Percentiles rank a stretch among this genome's conserved stretches.
These are phyloP conservation scores for Andrena flavipes DNA, from an alignment of 2,888 invertebrate genomes.

Conservation along the genomic window DNA sequence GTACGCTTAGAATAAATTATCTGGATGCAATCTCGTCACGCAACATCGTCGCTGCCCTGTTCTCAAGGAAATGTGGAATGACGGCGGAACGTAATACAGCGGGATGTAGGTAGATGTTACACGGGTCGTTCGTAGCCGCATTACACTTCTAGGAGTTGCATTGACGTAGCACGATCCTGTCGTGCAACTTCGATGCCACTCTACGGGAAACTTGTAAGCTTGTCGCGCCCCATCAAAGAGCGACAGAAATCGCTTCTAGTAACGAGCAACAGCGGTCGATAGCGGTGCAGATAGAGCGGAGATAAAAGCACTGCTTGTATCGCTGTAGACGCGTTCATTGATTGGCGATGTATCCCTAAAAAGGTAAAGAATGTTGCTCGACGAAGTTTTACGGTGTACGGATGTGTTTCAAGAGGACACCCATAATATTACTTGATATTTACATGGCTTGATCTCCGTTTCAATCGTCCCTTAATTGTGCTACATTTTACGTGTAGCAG, in stretches of 20 bases:
- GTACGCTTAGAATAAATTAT: conserved; percentile 8
- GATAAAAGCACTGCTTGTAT: neutral
- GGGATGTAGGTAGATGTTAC: neutral
- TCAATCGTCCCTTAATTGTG: neutral
- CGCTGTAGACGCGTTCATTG: neutral
- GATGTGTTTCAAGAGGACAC: neutral
- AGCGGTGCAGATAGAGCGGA: neutral
- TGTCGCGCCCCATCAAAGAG: neutral
- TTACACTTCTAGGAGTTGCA: neutral
- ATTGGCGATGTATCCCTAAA: neutral
- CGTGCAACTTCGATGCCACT: neutral
- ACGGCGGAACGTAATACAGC: neutral
- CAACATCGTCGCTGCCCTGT: neutral
- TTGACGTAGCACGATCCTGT: neutral
- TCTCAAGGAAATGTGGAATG: neutral
- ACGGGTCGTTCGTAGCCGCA: neutral
- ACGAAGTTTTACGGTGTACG: neutral
- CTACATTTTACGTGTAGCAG: neutral
- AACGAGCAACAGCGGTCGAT: neutral
- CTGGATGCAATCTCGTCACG: neutral
- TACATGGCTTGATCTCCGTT: neutral
- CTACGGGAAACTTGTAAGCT: neutral
- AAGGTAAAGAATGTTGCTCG: neutral
- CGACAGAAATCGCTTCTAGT: neutral
- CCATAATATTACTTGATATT: neutral